Evolutionary conservation across 2,113 vertebrate species (phyloP).

Genomic region (Globicephala melas): DNA sequence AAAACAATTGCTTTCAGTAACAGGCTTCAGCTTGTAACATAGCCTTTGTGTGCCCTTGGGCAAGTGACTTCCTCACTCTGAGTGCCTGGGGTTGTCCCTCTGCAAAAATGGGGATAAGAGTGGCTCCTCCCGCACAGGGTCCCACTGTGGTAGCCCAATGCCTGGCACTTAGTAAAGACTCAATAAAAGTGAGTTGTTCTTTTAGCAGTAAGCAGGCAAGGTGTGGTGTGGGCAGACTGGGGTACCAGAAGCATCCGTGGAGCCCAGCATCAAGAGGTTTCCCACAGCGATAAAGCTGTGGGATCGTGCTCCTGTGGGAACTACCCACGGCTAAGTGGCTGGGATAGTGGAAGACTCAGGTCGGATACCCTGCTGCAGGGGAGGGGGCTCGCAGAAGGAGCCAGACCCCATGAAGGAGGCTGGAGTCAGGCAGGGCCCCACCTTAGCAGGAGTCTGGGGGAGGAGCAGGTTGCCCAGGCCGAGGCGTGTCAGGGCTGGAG

Average conservation of each 20-base stretch:
- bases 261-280: neutral
- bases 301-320: neutral
- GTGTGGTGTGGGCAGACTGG: fast-evolving
- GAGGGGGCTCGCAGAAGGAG: neutral
- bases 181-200: too few relatives aligned
- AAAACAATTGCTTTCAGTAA: neutral
- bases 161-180: neutral
- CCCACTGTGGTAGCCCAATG: fast-evolving
- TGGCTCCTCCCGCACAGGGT: neutral
- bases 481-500: neutral
- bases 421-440: neutral
- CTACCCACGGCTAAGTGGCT: neutral
- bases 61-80: neutral
- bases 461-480: too few relatives aligned
- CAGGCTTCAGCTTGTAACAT: neutral
- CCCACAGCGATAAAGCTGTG: neutral
- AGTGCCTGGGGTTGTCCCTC: neutral
- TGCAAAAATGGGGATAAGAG: neutral
- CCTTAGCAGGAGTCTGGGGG: neutral
- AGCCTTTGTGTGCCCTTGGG: neutral
- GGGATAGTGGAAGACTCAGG: neutral
- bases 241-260: fast-evolving
- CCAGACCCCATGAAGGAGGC: neutral
- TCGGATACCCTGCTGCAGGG: fast-evolving
- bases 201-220: neutral